phyloP scores from a whole-genome alignment of 2,888 invertebrate species.

The Aradus depressus region DNA sequence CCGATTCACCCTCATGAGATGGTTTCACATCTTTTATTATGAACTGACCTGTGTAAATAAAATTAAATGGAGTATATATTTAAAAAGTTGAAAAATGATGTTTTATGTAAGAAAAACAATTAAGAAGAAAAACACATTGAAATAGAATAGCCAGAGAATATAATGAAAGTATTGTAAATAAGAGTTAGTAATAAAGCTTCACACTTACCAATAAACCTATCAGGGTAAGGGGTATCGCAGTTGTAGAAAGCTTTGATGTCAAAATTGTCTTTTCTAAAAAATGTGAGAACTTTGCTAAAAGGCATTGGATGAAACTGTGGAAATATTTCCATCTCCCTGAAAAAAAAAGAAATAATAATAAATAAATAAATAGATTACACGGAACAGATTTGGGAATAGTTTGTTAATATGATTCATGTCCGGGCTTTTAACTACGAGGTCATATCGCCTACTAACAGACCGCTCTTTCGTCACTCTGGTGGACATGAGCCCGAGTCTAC shows the following conservation, averaged over 20 bases:
- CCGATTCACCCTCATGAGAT: slow-evolving; percentile 76
- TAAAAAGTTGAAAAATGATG: too few relatives aligned
- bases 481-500: too few relatives aligned
- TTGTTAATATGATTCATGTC: too few relatives aligned
- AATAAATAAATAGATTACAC: not conserved
- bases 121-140: not conserved
- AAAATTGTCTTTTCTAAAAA: slow-evolving; percentile 83
- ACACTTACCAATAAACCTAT: slow-evolving; percentile 61
- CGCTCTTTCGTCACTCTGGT: too few relatives aligned
- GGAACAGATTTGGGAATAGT: not conserved
- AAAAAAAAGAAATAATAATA: slow-evolving; percentile 29
- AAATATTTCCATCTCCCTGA: slow-evolving; percentile 84
- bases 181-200: not conserved
- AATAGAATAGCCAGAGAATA: not conserved
- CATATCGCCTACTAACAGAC: too few relatives aligned
- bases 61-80: too few relatives aligned
- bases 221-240: slow-evolving; percentile 61
- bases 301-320: slow-evolving; percentile 81
- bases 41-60: slow-evolving; percentile 50
- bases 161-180: not conserved
- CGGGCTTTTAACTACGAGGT: too few relatives aligned
- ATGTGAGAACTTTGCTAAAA: slow-evolving; percentile 86
- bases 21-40: slow-evolving; percentile 73
- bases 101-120: not conserved
- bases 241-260: slow-evolving; percentile 74